phyloP scores from a whole-genome alignment of 2,888 invertebrate genomes.

The Rhamphomyia laevipes region DNA sequence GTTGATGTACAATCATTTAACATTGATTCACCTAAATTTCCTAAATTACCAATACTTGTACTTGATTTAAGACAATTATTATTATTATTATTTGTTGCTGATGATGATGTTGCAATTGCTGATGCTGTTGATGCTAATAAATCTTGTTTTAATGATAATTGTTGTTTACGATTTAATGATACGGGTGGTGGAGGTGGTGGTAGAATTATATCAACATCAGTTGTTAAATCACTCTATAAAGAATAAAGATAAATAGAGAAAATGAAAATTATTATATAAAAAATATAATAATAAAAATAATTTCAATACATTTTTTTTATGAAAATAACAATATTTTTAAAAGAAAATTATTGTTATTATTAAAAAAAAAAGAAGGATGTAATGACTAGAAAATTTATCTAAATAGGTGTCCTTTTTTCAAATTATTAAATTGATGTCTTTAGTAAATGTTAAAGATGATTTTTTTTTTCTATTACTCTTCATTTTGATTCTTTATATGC shows the following conservation, averaged over 20 bases:
- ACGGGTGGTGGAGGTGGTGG: conserved; percentile 31
- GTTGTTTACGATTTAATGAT: conserved; percentile 23
- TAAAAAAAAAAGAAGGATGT: no score
- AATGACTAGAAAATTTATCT: no score
- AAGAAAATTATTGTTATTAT: no score
- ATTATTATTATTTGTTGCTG: not conserved
- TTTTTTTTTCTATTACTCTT: no score
- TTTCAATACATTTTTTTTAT: not conserved
- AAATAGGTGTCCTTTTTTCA: no score
- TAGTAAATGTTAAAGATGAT: no score
- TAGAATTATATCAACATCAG: conserved; percentile 34
- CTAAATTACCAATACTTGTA: not conserved
- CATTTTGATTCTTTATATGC: no score
- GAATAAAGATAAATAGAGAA: conserved; percentile 3
- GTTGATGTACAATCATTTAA: conserved; percentile 35
- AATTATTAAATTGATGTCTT: no score
- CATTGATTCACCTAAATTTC: conserved; percentile 17
- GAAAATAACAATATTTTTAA: not conserved
- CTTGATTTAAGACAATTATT: conserved; percentile 1
- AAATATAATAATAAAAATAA: no score
- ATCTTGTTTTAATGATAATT: conserved; percentile 9
- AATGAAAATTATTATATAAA: not conserved
- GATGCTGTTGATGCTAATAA: not conserved
- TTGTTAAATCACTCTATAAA: conserved; percentile 29
- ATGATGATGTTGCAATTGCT: conserved; percentile 1